Percentiles rank a stretch among this genome's conserved stretches.
Conservation (phyloP, 2,888 invertebrate species). For the Geotrupes spiniger region DNA sequence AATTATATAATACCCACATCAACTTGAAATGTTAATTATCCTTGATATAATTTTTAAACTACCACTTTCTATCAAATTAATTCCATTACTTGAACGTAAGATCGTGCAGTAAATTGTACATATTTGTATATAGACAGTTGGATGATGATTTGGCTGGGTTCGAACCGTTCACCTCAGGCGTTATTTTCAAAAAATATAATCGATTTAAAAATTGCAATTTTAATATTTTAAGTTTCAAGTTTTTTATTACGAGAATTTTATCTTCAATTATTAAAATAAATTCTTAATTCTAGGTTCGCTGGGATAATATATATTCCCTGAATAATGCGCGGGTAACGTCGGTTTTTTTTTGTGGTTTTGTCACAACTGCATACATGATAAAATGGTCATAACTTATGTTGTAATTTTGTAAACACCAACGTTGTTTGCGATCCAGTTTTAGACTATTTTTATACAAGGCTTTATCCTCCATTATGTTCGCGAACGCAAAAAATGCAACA, state of each 20-base stretch:
- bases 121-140: neutral
- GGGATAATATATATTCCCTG: too few relatives aligned
- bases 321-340: conserved; percentile 19
- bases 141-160: neutral
- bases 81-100: neutral
- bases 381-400: conserved; percentile 7
- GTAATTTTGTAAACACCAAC: conserved; percentile 12
- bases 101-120: conserved; percentile 4
- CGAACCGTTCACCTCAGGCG: neutral
- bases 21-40: too few relatives aligned
- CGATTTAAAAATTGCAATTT: too few relatives aligned
- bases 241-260: too few relatives aligned
- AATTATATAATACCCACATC: too few relatives aligned
- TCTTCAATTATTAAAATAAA: too few relatives aligned
- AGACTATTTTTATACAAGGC: conserved; percentile 12
- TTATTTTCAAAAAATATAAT: neutral
- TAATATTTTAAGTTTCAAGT: too few relatives aligned
- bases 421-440: neutral
- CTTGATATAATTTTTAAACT: too few relatives aligned
- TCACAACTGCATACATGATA: conserved; percentile 8
- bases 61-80: too few relatives aligned
- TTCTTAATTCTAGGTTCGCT: too few relatives aligned
- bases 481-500: too few relatives aligned
- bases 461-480: neutral
- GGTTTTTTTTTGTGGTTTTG: conserved; percentile 8